These are phyloP conservation scores for Anthoscopus minutus DNA, from an alignment of 2,113 vertebrate species.

Conservation along the genomic window DNA sequence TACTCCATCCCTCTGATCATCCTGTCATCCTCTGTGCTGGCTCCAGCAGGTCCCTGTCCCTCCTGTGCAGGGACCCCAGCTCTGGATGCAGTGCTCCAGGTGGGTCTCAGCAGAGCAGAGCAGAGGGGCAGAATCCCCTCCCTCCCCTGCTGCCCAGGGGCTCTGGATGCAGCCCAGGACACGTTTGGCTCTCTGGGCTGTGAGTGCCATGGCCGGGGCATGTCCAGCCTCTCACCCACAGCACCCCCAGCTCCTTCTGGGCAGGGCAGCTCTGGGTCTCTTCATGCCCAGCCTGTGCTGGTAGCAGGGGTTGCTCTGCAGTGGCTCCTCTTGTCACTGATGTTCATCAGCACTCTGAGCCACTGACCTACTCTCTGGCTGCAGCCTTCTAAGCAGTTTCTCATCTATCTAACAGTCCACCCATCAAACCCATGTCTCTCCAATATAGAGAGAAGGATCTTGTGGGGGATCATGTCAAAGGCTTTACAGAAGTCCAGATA, in stretches of 20 bases:
- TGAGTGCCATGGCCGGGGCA: neutral
- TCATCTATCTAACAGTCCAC: neutral
- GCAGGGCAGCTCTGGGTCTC: neutral
- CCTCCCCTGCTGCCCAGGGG: neutral
- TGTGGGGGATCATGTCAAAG: neutral
- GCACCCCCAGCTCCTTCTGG: neutral
- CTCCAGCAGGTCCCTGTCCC: neutral
- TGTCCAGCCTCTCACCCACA: neutral
- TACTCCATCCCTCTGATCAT: rapidly evolving
- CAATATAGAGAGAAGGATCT: neutral
- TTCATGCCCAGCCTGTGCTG: neutral
- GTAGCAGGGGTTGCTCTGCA: rapidly evolving
- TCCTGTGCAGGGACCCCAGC: neutral
- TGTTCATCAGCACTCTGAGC: neutral
- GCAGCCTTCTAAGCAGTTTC: neutral
- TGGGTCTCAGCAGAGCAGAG: neutral
- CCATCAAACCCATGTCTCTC: neutral
- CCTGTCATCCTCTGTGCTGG: rapidly evolving
- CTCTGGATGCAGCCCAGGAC: neutral
- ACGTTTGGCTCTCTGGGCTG: neutral
- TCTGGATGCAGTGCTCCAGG: neutral
- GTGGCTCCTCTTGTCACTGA: neutral
- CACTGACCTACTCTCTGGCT: neutral
- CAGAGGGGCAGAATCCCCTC: neutral
- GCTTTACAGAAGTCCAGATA: neutral